Conservation (phyloP, 1,140 invertebrate species). For the Phymastichus coffea region DNA sequence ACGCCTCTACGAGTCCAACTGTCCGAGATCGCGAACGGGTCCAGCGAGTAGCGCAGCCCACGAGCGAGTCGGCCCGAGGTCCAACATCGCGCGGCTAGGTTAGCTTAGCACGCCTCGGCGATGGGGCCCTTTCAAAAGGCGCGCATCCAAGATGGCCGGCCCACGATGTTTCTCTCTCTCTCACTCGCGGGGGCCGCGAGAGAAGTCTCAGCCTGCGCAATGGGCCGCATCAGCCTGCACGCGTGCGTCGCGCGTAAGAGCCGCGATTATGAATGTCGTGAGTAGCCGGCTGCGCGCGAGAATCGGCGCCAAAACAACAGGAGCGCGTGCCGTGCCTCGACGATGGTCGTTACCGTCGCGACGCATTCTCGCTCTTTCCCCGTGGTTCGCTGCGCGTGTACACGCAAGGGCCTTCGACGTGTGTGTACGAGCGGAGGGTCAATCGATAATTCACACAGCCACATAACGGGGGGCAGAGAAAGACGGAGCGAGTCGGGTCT, state of each 20-base stretch:
- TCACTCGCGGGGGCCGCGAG: conserved; percentile 17
- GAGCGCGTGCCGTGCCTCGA: too few species aligned
- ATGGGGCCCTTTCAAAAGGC: conserved; percentile 16
- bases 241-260: conserved; percentile 36
- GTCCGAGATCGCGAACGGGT: neutral
- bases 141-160: conserved; percentile 11
- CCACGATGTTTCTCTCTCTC: too few species aligned
- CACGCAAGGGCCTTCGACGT: too few species aligned
- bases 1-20: too few species aligned
- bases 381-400: too few species aligned
- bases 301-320: too few species aligned
- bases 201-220: conserved; percentile 13
- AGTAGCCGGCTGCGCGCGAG: too few species aligned
- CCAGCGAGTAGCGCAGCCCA: neutral
- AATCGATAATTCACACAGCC: too few species aligned
- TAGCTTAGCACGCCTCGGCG: neutral
- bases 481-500: neutral
- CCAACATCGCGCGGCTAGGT: neutral
- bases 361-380: too few species aligned
- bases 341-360: too few species aligned
- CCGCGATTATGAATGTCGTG: too few species aligned
- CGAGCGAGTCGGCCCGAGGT: neutral
- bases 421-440: neutral
- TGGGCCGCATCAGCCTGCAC: conserved; percentile 21
- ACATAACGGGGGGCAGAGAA: neutral